Base-by-base conservation (phyloP, 2,113 vertebrate species). In the Chaetodon trifascialis region DNA sequence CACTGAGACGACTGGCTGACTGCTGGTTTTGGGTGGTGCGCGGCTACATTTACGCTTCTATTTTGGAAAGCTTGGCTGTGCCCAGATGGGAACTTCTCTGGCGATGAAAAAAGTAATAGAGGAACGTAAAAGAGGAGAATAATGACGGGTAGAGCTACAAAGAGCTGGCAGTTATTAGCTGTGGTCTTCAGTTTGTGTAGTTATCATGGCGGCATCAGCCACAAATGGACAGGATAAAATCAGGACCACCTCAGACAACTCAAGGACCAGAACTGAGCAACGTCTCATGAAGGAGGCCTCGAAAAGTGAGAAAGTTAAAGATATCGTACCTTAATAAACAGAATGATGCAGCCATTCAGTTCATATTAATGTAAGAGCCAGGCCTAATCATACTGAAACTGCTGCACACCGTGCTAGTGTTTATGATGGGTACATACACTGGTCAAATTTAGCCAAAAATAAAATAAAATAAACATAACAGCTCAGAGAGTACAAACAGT, bases 11-110 rank as follows among this genome's bases (percentile, higher is more conserved):
- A 65, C 85, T 25, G 73, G 44, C 83, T 63, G 64, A 62, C 88
- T 84, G 77, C 76, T 91, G 89, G 90, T 90, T 93, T 91, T 89
- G 92, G 89, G 89, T 85, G 91, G 91, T 87, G 84, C 78, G 16
- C 83, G 10, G 77, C 82, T 63, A 55, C 80, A 78, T 75, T 71
- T 76, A 82, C 46, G 64, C 73, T 72, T 87, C 89, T 94, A 92
- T 93, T 94, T 93, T 92, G 84, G 88, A 92, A 73, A 81, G 63
- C 64, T 73, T 66, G 82, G 76, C 82, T 75, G 76, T 81, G 77
- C 49, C 64, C 75, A 79, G 56, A 88, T 90, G 84, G 86, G 78
- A 88, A 71, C 49, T 75, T 86, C 56, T 65, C 76, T 79, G 77
- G 78, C 81, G 55, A 36, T 30, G 64, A 76, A 76, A 17, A 55